A percentile compares a stretch with the other conserved stretches of the same genome.
Evolutionary conservation across 2,888 invertebrate species (phyloP).

Genomic region (Eupithecia centaureata): DNA sequence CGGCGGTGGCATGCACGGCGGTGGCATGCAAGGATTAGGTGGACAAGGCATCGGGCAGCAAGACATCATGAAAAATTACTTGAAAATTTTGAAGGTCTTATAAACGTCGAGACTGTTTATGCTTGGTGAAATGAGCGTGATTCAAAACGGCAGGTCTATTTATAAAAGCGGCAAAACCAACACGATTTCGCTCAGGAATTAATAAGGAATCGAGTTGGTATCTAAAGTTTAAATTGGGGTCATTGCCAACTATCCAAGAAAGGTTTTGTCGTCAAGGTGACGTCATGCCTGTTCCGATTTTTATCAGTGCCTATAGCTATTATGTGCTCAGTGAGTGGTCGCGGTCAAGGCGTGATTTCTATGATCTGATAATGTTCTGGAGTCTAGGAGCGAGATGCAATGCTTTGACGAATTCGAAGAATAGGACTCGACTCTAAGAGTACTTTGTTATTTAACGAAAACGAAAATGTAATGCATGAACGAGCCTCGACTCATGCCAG

Average conservation of each 20-base stretch:
- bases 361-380: too few relatives aligned
- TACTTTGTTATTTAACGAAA: too few relatives aligned
- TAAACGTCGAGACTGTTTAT: slow-evolving; percentile 18
- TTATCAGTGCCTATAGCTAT: too few relatives aligned
- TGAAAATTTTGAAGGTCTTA: slow-evolving; percentile 37
- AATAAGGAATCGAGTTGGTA: slow-evolving; percentile 34
- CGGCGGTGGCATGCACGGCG: slow-evolving; percentile 9
- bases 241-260: not conserved
- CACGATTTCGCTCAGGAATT: slow-evolving; percentile 47
- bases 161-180: slow-evolving; percentile 48
- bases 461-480: too few relatives aligned
- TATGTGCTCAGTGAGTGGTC: too few relatives aligned
- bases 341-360: too few relatives aligned
- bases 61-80: slow-evolving; percentile 45
- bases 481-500: too few relatives aligned
- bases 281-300: not conserved
- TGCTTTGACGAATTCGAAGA: too few relatives aligned
- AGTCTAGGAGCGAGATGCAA: too few relatives aligned
- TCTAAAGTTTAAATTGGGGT: not conserved
- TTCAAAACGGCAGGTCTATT: slow-evolving; percentile 43
- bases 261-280: not conserved
- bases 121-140: slow-evolving; percentile 43
- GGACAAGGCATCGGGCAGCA: slow-evolving; percentile 26
- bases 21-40: slow-evolving; percentile 11
- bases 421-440: too few relatives aligned